These are phyloP conservation scores for Halictus ligatus DNA, from an alignment of 2,888 invertebrate genomes.

Conservation along the genomic window DNA sequence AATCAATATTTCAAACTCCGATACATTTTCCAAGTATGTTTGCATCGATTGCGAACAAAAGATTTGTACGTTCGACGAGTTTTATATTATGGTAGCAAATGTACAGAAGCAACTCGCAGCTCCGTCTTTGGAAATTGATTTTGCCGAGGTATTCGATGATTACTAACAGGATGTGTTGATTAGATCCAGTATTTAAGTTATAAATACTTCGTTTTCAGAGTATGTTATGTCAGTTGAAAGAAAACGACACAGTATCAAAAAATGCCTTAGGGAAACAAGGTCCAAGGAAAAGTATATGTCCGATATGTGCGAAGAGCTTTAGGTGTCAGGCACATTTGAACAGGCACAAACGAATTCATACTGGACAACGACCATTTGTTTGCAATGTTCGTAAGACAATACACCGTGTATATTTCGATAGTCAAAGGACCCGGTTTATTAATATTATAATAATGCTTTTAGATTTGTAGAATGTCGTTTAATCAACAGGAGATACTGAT, in stretches of 20 bases:
- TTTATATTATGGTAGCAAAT: constrained; percentile 81
- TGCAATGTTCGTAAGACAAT: constrained; percentile 82
- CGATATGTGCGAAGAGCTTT: constrained; percentile 85
- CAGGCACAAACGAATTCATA: constrained; percentile 86
- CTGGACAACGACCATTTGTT: constrained; percentile 86
- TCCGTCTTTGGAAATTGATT: constrained; percentile 80
- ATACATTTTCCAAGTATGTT: constrained; percentile 79
- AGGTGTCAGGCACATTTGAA: constrained; percentile 86
- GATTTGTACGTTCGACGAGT: constrained; percentile 81
- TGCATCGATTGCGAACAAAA: constrained; percentile 81
- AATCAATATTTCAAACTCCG: constrained; percentile 78
- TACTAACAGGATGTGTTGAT: neutral
- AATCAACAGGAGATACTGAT: constrained; percentile 56
- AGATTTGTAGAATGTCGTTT: constrained; percentile 82
- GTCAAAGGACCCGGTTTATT: neutral
- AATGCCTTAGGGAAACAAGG: constrained; percentile 33
- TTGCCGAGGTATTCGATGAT: constrained; percentile 76
- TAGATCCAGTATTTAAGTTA: neutral
- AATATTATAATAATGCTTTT: constrained; percentile 18
- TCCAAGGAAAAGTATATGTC: constrained; percentile 73
- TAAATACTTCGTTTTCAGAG: constrained; percentile 67
- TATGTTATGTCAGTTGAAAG: constrained; percentile 79
- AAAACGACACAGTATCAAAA: constrained; percentile 68
- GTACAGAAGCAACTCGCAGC: constrained; percentile 80
- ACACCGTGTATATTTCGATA: neutral